Conservation (phyloP, 2,888 invertebrate genomes). For the Rhogogaster chlorosoma region DNA sequence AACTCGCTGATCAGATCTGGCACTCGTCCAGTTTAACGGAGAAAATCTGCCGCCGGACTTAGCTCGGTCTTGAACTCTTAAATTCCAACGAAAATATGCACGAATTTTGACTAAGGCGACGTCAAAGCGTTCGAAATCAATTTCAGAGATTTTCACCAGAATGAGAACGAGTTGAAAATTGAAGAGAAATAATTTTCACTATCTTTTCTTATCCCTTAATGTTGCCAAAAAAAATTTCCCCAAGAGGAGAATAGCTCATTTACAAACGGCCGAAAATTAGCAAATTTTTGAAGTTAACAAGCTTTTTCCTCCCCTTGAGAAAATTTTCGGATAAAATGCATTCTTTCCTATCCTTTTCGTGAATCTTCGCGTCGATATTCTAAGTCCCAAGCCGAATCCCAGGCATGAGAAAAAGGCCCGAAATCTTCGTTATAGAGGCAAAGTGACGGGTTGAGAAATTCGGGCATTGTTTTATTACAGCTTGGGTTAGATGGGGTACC, state of each 20-base stretch:
- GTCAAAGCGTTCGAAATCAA: too few species aligned
- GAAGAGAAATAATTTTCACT: too few species aligned
- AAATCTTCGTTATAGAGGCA: neutral
- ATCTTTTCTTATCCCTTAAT: too few species aligned
- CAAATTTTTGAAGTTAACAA: too few species aligned
- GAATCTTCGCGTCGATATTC: neutral
- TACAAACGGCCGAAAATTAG: too few species aligned
- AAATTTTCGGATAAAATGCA: too few species aligned
- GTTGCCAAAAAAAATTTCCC: too few species aligned
- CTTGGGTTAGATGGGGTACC: neutral
- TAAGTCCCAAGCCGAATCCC: neutral
- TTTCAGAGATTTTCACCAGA: too few species aligned
- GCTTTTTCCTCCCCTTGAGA: too few species aligned
- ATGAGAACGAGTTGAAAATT: too few species aligned
- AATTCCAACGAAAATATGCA: neutral
- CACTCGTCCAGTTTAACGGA: slow-evolving; percentile 59
- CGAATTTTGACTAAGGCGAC: too few species aligned
- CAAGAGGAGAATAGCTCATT: too few species aligned
- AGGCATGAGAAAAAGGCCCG: neutral
- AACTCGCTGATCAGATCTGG: slow-evolving; percentile 55
- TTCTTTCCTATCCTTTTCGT: neutral
- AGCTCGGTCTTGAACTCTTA: neutral
- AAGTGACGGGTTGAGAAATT: neutral
- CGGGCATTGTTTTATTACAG: slow-evolving; percentile 23
- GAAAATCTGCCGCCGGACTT: neutral